Conservation (phyloP, 1,140 invertebrate species). For the Drosophila pachea region DNA sequence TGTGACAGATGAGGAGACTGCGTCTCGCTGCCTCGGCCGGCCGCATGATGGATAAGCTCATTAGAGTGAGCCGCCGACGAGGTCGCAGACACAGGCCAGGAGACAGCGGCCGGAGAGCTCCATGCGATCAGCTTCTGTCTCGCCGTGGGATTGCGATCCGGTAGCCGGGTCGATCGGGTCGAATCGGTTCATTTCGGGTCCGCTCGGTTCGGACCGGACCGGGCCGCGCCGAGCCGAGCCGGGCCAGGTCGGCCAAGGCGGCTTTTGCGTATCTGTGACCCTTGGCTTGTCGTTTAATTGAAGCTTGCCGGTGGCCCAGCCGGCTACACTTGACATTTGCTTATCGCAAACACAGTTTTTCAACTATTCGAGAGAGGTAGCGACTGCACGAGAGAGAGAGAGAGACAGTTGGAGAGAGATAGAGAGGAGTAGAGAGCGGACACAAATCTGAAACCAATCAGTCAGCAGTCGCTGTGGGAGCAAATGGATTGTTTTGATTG, state of each 20-base stretch:
- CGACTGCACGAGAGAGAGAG: neutral
- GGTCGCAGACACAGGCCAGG: conserved; percentile 34
- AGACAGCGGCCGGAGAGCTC: conserved; percentile 22
- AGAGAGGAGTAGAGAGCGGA: neutral
- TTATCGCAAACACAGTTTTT: conserved; percentile 51
- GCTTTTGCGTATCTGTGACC: conserved; percentile 36
- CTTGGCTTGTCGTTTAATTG: conserved; percentile 59
- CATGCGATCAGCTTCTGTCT: conserved; percentile 6
- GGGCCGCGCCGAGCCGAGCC: too few relatives aligned
- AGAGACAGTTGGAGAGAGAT: neutral
- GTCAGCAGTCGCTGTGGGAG: neutral
- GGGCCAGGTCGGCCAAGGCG: too few relatives aligned
- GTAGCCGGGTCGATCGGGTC: conserved; percentile 36
- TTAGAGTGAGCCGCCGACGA: conserved; percentile 54
- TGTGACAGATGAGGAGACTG: conserved; percentile 66
- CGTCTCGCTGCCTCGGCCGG: conserved; percentile 10
- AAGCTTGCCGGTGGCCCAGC: conserved; percentile 58
- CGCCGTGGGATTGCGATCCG: conserved; percentile 30
- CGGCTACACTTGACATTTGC: conserved; percentile 44
- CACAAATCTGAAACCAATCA: neutral
- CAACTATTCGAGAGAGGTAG: conserved; percentile 6
- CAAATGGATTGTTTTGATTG: neutral
- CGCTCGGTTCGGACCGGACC: too few relatives aligned
- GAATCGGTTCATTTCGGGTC: too few relatives aligned
- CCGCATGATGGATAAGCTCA: conserved; percentile 74